These are phyloP conservation scores for Microchrysa polita DNA, from an alignment of 2,888 invertebrate genomes.

Conservation along the genomic window DNA sequence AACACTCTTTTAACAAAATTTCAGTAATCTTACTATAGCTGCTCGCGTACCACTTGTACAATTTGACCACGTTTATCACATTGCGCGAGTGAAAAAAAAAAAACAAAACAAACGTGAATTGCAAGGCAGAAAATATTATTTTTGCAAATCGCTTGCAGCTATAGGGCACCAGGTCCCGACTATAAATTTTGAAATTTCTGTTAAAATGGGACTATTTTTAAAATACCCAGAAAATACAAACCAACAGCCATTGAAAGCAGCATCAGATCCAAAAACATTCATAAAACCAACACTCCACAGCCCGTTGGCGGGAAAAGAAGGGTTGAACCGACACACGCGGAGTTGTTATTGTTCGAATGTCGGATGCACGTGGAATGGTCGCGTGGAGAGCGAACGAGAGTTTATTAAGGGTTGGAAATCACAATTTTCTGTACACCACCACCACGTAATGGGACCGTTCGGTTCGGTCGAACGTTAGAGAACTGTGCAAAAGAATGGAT, in stretches of 20 bases:
- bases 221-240: slow-evolving; percentile 5
- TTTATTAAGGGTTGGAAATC: slow-evolving; percentile 29
- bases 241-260: not conserved
- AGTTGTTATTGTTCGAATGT: too few species aligned
- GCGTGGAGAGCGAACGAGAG: slow-evolving; percentile 5
- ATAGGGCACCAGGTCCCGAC: slow-evolving; percentile 25
- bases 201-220: slow-evolving; percentile 38
- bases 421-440: not conserved
- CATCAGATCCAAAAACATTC: too few species aligned
- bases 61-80: slow-evolving; percentile 6
- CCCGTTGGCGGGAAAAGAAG: not conserved
- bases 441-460: not conserved
- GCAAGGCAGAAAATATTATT: slow-evolving; percentile 12
- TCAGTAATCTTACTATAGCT: not conserved
- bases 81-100: too few species aligned
- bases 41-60: not conserved
- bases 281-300: not conserved
- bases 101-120: slow-evolving; percentile 8
- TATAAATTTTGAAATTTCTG: slow-evolving; percentile 41
- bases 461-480: too few species aligned
- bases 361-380: too few species aligned
- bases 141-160: slow-evolving; percentile 27
- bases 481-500: too few species aligned
- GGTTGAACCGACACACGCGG: too few species aligned
- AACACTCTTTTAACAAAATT: not conserved